Percentiles rank a stretch among this genome's conserved stretches.
Conservation (phyloP, 2,113 vertebrate species). For the Ia io region DNA sequence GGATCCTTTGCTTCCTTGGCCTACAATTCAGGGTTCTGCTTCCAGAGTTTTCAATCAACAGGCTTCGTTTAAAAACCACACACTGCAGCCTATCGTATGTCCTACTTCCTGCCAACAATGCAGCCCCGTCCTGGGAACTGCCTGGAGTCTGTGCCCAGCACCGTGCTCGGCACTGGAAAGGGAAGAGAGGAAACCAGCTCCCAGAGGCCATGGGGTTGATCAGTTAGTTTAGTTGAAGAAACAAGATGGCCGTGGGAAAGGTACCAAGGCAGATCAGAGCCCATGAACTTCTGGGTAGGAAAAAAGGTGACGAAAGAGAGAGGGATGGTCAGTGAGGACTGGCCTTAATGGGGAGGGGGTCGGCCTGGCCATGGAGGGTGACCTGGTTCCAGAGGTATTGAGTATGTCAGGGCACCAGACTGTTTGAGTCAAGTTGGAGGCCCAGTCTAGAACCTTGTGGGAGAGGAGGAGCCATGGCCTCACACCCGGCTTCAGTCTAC, state of each 20-base stretch:
- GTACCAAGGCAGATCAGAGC: not conserved
- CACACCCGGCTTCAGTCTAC: not conserved
- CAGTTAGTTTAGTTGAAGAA: not conserved
- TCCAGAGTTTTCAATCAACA: not conserved
- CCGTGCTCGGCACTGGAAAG: not conserved
- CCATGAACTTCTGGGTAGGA: constrained; percentile 29
- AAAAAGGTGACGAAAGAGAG: constrained; percentile 51
- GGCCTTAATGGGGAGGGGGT: constrained; percentile 29
- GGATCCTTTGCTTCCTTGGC: not conserved
- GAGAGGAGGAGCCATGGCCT: not conserved
- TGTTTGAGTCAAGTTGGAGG: constrained; percentile 40
- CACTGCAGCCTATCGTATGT: not conserved
- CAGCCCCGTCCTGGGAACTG: not conserved
- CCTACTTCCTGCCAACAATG: not conserved
- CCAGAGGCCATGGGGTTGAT: not conserved
- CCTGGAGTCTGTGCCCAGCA: not conserved
- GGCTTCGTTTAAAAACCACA: not conserved
- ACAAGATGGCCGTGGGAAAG: not conserved
- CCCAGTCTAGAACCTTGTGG: constrained; percentile 55
- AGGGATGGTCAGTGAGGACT: constrained; percentile 9
- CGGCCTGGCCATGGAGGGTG: too few species aligned
- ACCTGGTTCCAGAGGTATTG: not conserved
- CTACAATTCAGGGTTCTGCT: not conserved
- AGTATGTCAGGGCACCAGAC: not conserved
- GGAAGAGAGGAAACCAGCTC: not conserved